Evolutionary conservation across 2,888 invertebrate species (phyloP).

Genomic region (Chorisops tibialis): DNA sequence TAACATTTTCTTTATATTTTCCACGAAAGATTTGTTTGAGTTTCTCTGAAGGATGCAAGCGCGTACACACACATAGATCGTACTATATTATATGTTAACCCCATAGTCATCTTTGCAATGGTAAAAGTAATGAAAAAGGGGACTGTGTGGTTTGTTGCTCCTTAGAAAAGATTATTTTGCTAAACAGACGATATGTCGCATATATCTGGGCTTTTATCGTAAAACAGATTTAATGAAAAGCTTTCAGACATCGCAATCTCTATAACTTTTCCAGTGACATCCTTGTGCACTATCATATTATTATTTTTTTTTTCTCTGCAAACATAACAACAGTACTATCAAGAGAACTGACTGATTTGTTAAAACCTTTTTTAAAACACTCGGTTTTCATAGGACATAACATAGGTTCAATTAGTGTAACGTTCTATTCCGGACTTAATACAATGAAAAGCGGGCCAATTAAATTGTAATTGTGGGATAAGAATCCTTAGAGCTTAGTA

Average conservation of each 20-base stretch:
- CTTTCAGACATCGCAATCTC: background rate
- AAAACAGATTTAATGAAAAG: background rate
- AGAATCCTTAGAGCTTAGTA: background rate
- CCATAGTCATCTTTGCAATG: background rate
- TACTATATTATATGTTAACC: background rate
- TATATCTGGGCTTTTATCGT: background rate
- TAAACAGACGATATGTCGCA: too few relatives aligned
- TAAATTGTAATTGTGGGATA: constrained; percentile 19
- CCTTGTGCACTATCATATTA: too few relatives aligned
- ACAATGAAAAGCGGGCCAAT: constrained; percentile 21
- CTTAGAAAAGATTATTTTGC: too few relatives aligned
- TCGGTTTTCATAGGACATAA: too few relatives aligned
- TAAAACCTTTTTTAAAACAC: too few relatives aligned
- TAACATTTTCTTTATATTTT: background rate
- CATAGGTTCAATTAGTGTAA: too few relatives aligned
- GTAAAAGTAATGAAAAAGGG: background rate
- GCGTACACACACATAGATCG: background rate
- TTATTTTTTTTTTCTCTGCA: too few relatives aligned
- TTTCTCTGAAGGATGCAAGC: background rate
- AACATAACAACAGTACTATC: too few relatives aligned
- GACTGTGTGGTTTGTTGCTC: too few relatives aligned
- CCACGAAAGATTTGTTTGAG: background rate
- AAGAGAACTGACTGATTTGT: too few relatives aligned
- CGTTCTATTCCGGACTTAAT: too few relatives aligned
- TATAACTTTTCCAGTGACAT: background rate